Evolutionary conservation across 1,140 invertebrate species (phyloP).

Genomic region (Neocloeon triangulifer): DNA sequence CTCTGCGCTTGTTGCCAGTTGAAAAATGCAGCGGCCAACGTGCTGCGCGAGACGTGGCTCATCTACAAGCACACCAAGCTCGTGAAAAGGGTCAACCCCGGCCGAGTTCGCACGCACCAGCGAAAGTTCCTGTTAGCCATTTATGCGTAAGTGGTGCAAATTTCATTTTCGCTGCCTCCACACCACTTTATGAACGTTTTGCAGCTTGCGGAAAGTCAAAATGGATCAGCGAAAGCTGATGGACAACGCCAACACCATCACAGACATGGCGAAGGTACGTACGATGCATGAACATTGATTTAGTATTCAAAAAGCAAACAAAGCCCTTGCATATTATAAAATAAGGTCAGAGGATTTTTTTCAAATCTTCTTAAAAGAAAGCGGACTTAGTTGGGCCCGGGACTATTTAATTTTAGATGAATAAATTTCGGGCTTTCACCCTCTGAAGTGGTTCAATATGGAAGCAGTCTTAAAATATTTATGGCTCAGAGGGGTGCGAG

Average conservation of each 20-base stretch:
- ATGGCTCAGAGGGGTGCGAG: too few species aligned
- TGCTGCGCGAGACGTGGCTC: slow-evolving; percentile 97
- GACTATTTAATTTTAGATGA: slow-evolving; percentile 1
- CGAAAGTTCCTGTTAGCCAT: slow-evolving; percentile 98
- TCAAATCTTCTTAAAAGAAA: background rate
- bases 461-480: too few species aligned
- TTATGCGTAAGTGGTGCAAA: slow-evolving; percentile 69
- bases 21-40: slow-evolving; percentile 99
- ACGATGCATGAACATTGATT: too few species aligned
- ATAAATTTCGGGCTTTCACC: background rate
- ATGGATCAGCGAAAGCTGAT: slow-evolving; percentile 99
- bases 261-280: slow-evolving; percentile 97
- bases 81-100: slow-evolving; percentile 88
- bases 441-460: background rate
- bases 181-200: slow-evolving; percentile 16
- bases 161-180: background rate
- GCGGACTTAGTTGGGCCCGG: too few species aligned
- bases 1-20: slow-evolving; percentile 68
- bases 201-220: slow-evolving; percentile 92
- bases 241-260: slow-evolving; percentile 97
- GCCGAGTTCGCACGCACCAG: slow-evolving; percentile 90
- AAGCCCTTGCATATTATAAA: too few species aligned
- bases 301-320: too few species aligned
- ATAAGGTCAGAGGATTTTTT: too few species aligned
- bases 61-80: slow-evolving; percentile 99